Base-by-base conservation (phyloP, 2,113 vertebrate genomes). In the Colius striatus region DNA sequence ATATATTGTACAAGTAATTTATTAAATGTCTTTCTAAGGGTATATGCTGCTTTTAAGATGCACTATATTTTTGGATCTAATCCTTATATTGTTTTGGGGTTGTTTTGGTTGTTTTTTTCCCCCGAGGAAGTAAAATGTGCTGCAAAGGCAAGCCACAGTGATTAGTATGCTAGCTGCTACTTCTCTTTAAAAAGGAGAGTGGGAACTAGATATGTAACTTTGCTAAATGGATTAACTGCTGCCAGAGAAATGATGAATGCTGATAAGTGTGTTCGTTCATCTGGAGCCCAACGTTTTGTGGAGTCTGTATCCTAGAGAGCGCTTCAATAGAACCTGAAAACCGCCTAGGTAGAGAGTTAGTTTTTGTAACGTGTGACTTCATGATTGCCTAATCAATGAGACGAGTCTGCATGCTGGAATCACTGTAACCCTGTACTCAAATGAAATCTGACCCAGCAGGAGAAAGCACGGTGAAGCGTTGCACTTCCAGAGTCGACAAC, bases 1-100 rank as follows among this genome's bases (percentile, higher is more conserved):
- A 96, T 98, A 95, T 98, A 97, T 97, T 97, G 91, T 97, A 93
- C 94, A 80, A 98, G 97, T 98, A 98, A 98, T 98, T 98, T 98
- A 98, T 98, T 98, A 95, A 97, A 97, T 98, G 88, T 97, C 96
- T 98, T 97, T 98, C 96, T 98, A 96, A 98, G 96, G 94, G 95
- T 97, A 98, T 98, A 98, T 98, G 98, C 98, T 98, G 98, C 98
- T 98, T 97, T 97, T 96, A 97, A 97, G 89, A 98, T 98, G 98
- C 97, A 98, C 97, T 98, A 97, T 98, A 94, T 97, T 98, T 97
- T 97, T 97, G 97, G 97, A 98, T 98, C 95, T 97, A 98, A 98
- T 98, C 97, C 97, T 97, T 96, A 50, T 96, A 95, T 89, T 96
- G 38, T 41, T 41, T 41, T 41, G 38, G 38, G 38, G 38, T 41